These are phyloP conservation scores for Ceyx cyanopectus DNA, from an alignment of 2,113 vertebrate genomes.

Conservation along the genomic window DNA sequence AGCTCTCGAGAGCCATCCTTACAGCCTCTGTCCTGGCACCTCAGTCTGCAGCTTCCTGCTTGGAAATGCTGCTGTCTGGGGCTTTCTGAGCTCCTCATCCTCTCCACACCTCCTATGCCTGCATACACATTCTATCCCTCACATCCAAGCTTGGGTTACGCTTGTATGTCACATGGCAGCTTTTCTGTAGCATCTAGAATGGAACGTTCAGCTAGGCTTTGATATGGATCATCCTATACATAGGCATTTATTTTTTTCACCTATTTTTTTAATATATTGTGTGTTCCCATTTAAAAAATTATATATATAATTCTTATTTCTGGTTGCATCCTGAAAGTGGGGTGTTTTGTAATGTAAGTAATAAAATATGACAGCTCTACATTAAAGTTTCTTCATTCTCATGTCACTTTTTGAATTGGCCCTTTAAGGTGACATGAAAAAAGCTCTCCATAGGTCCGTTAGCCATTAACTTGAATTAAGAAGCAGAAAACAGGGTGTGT, in stretches of 20 bases:
- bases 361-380: neutral
- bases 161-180: neutral
- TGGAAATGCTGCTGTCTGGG: neutral
- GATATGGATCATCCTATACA: neutral
- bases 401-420: neutral
- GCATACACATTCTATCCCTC: neutral
- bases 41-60: neutral
- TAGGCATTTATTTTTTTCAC: neutral
- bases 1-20: neutral
- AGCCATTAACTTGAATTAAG: constrained; percentile 16
- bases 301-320: neutral
- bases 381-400: neutral
- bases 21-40: neutral
- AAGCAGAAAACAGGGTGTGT: neutral
- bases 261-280: neutral
- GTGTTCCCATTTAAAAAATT: neutral
- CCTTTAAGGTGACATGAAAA: neutral
- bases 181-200: neutral
- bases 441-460: neutral
- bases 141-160: neutral
- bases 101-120: neutral
- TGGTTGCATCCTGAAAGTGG: neutral
- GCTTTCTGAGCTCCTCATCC: neutral
- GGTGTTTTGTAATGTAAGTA: neutral
- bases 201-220: neutral